Evolutionary conservation across 2,888 invertebrate genomes (phyloP), one percentile per base, ranked within the genome.

Genomic region (Agrochola circellaris): DNA sequence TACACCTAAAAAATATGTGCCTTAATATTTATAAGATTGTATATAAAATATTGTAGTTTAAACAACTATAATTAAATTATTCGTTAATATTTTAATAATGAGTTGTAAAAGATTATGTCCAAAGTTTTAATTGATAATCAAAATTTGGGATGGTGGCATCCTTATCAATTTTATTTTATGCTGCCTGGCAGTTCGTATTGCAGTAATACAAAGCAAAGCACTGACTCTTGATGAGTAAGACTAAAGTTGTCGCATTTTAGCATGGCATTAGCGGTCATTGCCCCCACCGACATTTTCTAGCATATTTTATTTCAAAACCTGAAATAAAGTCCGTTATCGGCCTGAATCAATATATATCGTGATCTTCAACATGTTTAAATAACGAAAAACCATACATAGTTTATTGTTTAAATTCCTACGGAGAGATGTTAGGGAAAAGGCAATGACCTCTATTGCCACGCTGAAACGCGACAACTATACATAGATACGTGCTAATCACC

Each of bases 11-110:
- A 75, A 87, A 89, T 30, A 87, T 89, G 95, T 95, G 95, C 95
- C 95, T 95, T 95, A 95, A 80, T 93, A 93, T 85, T 65, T 71
- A 62, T 93, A 94, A 94, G 91, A 88, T 92, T 88, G 88, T 90
- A 91, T 69, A 87, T 86, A 87, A 86, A 85, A 79, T 80, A 82
- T 85, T 77, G 75, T 87, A 85, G 85, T 81, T 65, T 77, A 73
- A 82, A 77, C 61, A 69, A 81, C 30, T 80, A 73, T 73, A 77
- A 61, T 69, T 81, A 79, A 77, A 67, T 83, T 88, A 79, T 88
- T 75, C 23, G 62, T 80, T 81, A 70, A 79, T 83, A 79, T 75
- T 87, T 84, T 79, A 80, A 54, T 80, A 58, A 74, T 83, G 72
- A 83, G 79, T 78, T 88, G 67, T 48, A 75, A 87, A 82, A 79